Evolutionary conservation across 2,888 invertebrate species (phyloP), one percentile per base, ranked within the genome.

Genomic region (Melipona beecheii): DNA sequence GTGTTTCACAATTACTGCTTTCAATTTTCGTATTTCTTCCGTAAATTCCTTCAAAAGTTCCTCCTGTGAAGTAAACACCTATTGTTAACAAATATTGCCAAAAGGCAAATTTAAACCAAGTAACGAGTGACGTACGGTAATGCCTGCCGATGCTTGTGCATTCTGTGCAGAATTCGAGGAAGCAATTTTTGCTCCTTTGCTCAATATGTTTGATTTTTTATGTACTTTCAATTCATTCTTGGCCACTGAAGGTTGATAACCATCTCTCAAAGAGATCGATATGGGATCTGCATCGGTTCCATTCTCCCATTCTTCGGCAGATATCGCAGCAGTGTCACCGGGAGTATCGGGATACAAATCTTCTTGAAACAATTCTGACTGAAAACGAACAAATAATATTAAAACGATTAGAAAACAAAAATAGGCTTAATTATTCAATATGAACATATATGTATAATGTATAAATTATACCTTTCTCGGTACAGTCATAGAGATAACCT

Each of bases 401-500:
- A 52, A 19, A 17, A 70, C 6, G 31, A 24, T 36, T 5, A n/a
- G 43, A 49, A 27, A 31, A n/a, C 13, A 49, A 21, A 31, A n/a
- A 19, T 2, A 43, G 43, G 0, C 3, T 2, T 27, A 49, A 17
- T n/a, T 15, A 43, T 2, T 36, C 1, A 6, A 3, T 27, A 49
- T 24, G 11, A 27, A 27, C 21, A 17, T n/a, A 17, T 21, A 43
- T 21, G 43, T 52, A 52, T 52, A 43, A 43, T n/a, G 5, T 27
- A 19, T 66, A 13, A 71, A 62, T 78, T 85, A 92, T 92, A 96
- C 96, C 95, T 99, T 99, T 94, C 99, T 96, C 43, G 99, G 99
- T 80, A 99, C 99, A 78, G 99, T 99, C 98, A 99, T 99, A n/a
- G 99, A 98, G 82, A 98, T 96, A 87, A 97, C 98, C 96, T 99